Percentiles rank a stretch among this genome's conserved stretches.
Conservation (phyloP, 2,888 invertebrate species). For the Podabrus alpinus region DNA sequence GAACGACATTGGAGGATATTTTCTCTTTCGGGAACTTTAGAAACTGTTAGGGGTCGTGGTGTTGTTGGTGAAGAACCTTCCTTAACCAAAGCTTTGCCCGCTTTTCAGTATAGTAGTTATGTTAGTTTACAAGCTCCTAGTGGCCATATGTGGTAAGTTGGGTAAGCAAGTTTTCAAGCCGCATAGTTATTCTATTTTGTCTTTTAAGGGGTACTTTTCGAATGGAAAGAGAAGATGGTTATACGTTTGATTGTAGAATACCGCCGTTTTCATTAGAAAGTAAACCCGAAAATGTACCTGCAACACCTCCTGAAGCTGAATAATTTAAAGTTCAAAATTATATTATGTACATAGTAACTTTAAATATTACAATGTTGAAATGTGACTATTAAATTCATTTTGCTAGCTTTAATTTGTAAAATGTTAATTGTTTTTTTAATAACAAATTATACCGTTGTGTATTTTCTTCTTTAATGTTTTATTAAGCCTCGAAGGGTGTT, state of each 20-base stretch:
- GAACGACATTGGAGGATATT: slow-evolving; percentile 99
- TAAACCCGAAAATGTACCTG: slow-evolving; percentile 73
- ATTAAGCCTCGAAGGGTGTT: neutral
- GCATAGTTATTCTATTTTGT: neutral
- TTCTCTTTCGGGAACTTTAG: slow-evolving; percentile 89
- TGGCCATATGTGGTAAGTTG: slow-evolving; percentile 92
- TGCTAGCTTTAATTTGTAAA: neutral
- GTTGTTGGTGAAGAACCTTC: slow-evolving; percentile 98
- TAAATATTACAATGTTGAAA: neutral
- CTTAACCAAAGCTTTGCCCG: slow-evolving; percentile 83
- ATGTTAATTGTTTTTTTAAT: neutral
- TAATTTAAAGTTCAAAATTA: slow-evolving; percentile 10
- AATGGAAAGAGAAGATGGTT: slow-evolving; percentile 96
- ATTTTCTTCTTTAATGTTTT: neutral
- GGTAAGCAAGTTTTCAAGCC: neutral
- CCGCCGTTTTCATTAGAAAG: slow-evolving; percentile 97
- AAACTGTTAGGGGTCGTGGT: slow-evolving; percentile 91
- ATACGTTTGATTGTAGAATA: slow-evolving; percentile 95
- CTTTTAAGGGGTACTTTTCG: slow-evolving; percentile 87
- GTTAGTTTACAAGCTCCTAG: slow-evolving; percentile 96
- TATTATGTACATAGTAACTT: slow-evolving; percentile 14
- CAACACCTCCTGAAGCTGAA: slow-evolving; percentile 46
- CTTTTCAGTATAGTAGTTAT: slow-evolving; percentile 98
- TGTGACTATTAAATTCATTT: neutral
- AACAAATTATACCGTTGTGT: neutral